phyloP scores from a whole-genome alignment of 1,140 invertebrate genomes.

The Drosophila jambulina region DNA sequence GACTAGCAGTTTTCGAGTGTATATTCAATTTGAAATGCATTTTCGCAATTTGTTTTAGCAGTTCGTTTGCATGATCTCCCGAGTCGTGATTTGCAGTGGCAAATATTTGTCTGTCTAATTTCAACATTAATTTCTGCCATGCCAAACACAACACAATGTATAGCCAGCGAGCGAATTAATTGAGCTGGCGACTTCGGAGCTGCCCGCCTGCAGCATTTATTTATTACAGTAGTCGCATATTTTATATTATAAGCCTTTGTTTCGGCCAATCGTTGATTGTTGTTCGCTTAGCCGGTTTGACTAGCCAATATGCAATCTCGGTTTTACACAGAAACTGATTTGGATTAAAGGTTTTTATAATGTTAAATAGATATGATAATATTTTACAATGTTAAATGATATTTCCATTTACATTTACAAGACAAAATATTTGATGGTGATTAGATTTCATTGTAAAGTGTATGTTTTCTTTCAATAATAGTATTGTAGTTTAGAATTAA shows the following conservation, averaged over 20 bases:
- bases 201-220: slow-evolving; percentile 66
- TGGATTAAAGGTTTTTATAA: not conserved
- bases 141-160: slow-evolving; percentile 58
- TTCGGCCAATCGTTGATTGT: slow-evolving; percentile 15
- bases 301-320: slow-evolving; percentile 51
- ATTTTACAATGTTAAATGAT: too few species aligned
- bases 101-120: slow-evolving; percentile 76
- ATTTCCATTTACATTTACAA: not conserved
- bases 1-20: slow-evolving; percentile 26
- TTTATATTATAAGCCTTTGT: slow-evolving; percentile 75
- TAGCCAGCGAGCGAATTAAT: slow-evolving; percentile 58
- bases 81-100: slow-evolving; percentile 77
- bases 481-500: not conserved
- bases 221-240: slow-evolving; percentile 64
- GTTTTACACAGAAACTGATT: slow-evolving; percentile 16
- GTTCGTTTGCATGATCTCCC: slow-evolving; percentile 73
- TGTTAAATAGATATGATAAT: not conserved
- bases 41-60: slow-evolving; percentile 75
- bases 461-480: not conserved
- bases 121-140: slow-evolving; percentile 73
- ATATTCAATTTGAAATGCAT: slow-evolving; percentile 77
- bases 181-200: slow-evolving; percentile 57
- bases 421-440: not conserved
- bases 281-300: slow-evolving; percentile 40
- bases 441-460: not conserved